Evolutionary conservation across 2,888 invertebrate species (phyloP).

Genomic region (Drosophila prolongata): DNA sequence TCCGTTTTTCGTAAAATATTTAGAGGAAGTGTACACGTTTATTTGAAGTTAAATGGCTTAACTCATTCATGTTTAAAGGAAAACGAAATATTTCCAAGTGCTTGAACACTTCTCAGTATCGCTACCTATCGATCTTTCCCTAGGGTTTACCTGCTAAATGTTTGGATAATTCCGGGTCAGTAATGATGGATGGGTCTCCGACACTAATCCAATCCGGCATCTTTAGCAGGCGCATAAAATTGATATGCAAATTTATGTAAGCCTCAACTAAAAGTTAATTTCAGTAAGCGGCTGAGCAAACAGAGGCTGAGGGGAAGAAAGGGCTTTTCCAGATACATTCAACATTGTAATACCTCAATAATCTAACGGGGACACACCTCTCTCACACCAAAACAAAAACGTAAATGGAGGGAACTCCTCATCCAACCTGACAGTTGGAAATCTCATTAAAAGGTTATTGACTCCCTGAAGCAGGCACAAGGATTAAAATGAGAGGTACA

Average conservation of each 20-base stretch:
- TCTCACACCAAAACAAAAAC: constrained; percentile 35
- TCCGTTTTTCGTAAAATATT: too few relatives aligned
- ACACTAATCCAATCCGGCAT: constrained; percentile 63
- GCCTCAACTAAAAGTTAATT: constrained; percentile 73
- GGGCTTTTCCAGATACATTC: constrained; percentile 48
- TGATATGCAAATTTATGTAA: constrained; percentile 76
- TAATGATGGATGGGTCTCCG: constrained; percentile 64
- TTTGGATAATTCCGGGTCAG: constrained; percentile 33
- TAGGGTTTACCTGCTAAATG: constrained; percentile 39
- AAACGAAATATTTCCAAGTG: neutral
- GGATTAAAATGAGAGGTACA: constrained; percentile 48
- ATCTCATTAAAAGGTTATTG: constrained; percentile 80
- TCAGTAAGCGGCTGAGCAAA: constrained; percentile 70
- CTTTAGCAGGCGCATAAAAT: constrained; percentile 50
- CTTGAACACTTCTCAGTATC: neutral
- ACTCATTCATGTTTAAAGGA: too few relatives aligned
- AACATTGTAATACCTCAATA: constrained; percentile 74
- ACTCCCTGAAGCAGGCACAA: constrained; percentile 54
- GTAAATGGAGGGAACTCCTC: constrained; percentile 27
- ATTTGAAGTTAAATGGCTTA: too few relatives aligned
- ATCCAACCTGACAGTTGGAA: constrained; percentile 69
- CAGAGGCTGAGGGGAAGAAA: constrained; percentile 28
- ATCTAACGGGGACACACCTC: constrained; percentile 66
- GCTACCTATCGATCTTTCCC: constrained; percentile 46
- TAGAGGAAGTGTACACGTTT: too few relatives aligned